Base-by-base conservation (phyloP, 2,113 vertebrate species). In the Bothrops jararaca region DNA sequence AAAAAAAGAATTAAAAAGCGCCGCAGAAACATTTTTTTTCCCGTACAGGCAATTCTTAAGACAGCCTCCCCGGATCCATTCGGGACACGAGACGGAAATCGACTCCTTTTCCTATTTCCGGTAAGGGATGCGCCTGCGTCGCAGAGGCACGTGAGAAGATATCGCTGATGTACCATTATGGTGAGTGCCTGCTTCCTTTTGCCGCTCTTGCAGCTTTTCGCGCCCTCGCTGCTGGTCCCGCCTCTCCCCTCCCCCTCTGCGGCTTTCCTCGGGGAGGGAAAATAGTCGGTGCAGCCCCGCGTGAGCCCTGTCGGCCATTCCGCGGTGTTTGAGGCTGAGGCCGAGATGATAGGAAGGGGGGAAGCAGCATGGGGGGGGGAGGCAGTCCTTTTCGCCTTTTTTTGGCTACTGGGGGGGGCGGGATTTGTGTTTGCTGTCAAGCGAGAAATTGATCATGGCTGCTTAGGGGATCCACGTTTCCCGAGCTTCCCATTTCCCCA, bases 151-250 rank as follows among this genome's bases (percentile, higher is more conserved):
- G 4, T 56, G 48, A n/a, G 12, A 18, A 15, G 39, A 7, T 12
- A 48, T 54, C 3, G 64, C 24, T 24, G 54, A 53, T 58, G 90
- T 89, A 88, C 69, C 34, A 86, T 69, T 48, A 93, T 93, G 93
- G 93, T 93, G 90, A 91, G 93, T 60, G n/a, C 53, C 39, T 1
- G 2, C 20, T 50, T 9, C 22, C 8, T 26, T 29, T 9, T 57
- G 20, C 48, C 22, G 69, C 69, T 74, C n/a, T 24, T 48, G 23
- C 11, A 3, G 11, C 3, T 12, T 86, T 57, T 22, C 48, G 0
- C 50, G 29, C 58, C 10, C 57, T 10, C 45, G 4, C 3, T 50
- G 1, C 13, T 39, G 4, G 18, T 20, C 39, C 50, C 3, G 24
- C 12, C 24, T 29, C 12, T 18, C 8, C 8, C 50, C 13, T 4